Evolutionary conservation across 2,797 vertebrate species (phyloP), one percentile per base, ranked within the genome.

Genomic region (Cynopterus sphinx): DNA sequence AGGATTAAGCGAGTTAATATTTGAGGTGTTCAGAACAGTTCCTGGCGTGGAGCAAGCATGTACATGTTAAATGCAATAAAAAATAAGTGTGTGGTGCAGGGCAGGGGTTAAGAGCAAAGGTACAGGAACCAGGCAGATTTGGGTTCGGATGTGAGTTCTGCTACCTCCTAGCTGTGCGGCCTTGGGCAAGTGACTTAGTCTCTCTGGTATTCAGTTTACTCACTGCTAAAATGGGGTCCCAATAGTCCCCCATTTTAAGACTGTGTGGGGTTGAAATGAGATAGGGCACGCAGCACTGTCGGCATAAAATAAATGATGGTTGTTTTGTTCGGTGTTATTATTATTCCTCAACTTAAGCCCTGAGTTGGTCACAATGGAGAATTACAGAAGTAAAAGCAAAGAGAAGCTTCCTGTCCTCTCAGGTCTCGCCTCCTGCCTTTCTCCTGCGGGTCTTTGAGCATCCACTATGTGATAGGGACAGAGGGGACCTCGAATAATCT

Each of bases 211-310:
- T 85, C 43, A 11, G 43, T 75, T 36, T 33, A 33, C 2, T 78
- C 51, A 70, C 17, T 57, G 49, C 49, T 61, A 6, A 61, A 10
- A 24, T 17, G 36, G 5, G 36, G 1, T 46, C 7, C 2, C 5
- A 2, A 2, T 0, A 19, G 3, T 16, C 71, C 3, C 31, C 19
- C 3, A 33, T 57, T 10, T 68, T 19, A 46, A 68, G 24, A 1
- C 3, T 0, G 13, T 7, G 11, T 33, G 33, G 67, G 22, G 3
- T 49, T 39, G 83, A 39, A 24, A 28, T 0, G 55, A 82, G 51
- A 9, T 0, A 0, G 7, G 5, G 19, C 9, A 4, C 12, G 12
- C 4, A 1, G 13, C 0, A 5, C 33, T n/a, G 3, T 3, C 12
- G 17, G 22, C 26, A 2, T 24, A 36, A 39, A 21, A 21, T 26